Conservation (phyloP, 2,888 invertebrate genomes). For the Agonum fuliginosum region DNA sequence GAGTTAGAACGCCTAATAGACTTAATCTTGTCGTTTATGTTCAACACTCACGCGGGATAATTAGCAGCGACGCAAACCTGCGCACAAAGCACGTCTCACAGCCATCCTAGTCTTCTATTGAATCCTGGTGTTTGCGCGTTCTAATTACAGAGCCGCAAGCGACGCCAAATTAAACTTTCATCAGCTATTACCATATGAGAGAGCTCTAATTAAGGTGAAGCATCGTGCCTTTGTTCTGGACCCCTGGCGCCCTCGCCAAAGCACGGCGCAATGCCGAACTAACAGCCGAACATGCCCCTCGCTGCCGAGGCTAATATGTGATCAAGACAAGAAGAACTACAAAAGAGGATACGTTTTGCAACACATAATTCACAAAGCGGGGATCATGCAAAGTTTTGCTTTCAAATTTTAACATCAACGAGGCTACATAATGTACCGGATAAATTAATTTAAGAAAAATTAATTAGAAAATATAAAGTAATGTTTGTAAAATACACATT, state of each 20-base stretch:
- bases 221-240: constrained; percentile 33
- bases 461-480: too few species aligned
- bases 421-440: too few species aligned
- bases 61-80: constrained; percentile 71
- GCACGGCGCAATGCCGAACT: neutral
- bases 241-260: constrained; percentile 3
- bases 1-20: constrained; percentile 73
- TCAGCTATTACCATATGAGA: constrained; percentile 74
- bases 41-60: constrained; percentile 73
- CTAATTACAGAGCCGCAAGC: constrained; percentile 73
- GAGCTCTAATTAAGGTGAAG: constrained; percentile 72
- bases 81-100: constrained; percentile 66
- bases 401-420: neutral
- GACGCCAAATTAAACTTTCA: constrained; percentile 74
- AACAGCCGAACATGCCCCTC: constrained; percentile 25
- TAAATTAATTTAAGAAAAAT: too few species aligned
- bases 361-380: too few species aligned
- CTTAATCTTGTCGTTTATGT: constrained; percentile 74
- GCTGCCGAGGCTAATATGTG: constrained; percentile 18
- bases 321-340: neutral
- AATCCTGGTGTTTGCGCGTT: constrained; percentile 71
- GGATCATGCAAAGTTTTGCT: too few species aligned
- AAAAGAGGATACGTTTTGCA: neutral
- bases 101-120: constrained; percentile 66
- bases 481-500: too few species aligned